Conservation (phyloP, 2,888 invertebrate species). For the Lacanobia wlatinum region DNA sequence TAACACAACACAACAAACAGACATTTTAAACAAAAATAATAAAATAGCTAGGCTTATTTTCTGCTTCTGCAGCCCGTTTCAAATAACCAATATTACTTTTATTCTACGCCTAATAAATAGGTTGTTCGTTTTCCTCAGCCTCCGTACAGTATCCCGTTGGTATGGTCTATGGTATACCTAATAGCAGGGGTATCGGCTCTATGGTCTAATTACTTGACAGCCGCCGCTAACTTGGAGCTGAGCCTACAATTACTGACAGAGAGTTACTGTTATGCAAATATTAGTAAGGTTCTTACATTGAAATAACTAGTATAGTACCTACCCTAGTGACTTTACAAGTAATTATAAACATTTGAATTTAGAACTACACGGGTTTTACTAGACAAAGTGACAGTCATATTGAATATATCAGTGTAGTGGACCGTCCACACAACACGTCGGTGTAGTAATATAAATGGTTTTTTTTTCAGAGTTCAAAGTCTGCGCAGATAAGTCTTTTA, state of each 20-base stretch:
- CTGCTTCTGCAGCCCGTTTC: background rate
- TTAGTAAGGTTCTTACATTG: background rate
- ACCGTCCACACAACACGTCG: too few species aligned
- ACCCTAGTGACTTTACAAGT: background rate
- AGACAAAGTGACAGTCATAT: too few species aligned
- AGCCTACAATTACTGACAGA: constrained; percentile 38
- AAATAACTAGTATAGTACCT: too few species aligned
- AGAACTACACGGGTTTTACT: too few species aligned
- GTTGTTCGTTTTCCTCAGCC: background rate
- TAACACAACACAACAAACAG: too few species aligned
- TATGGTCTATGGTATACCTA: background rate
- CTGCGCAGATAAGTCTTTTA: too few species aligned
- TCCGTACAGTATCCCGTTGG: constrained; percentile 34
- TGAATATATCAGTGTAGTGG: too few species aligned
- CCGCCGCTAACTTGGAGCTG: constrained; percentile 39
- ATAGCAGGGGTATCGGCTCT: constrained; percentile 23
- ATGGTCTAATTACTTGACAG: constrained; percentile 54
- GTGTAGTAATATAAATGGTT: too few species aligned
- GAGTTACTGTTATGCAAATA: constrained; percentile 38
- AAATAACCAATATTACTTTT: background rate
- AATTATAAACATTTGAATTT: background rate
- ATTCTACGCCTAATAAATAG: background rate
- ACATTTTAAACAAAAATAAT: too few species aligned
- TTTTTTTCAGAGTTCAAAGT: too few species aligned
- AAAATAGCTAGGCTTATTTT: too few species aligned